A percentile compares a stretch with the other conserved stretches of the same genome.
Evolutionary conservation across 2,113 vertebrate genomes (phyloP).

Genomic region (Hypanus sabinus): DNA sequence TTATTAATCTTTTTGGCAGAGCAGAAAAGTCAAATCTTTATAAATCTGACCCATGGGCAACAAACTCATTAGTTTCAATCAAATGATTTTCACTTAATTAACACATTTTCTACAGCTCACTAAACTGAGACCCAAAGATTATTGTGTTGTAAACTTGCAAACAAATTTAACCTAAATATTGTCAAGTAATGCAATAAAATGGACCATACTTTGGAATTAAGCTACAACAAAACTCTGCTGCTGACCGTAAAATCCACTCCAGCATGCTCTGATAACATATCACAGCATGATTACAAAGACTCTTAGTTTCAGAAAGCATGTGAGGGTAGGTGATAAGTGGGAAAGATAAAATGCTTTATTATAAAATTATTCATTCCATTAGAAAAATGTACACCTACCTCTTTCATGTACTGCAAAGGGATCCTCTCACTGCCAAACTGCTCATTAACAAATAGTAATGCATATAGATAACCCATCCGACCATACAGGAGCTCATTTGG

Average conservation of each 20-base stretch:
- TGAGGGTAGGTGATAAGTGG: neutral
- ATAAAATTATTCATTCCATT: neutral
- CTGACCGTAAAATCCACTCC: too few species aligned
- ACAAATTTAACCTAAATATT: neutral
- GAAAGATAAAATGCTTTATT: neutral
- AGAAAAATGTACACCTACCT: conserved; percentile 57
- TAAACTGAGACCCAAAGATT: neutral
- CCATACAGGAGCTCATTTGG: conserved; percentile 88
- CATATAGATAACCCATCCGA: conserved; percentile 76
- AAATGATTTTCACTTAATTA: neutral
- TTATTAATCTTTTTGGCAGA: neutral
- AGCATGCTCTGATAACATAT: too few species aligned
- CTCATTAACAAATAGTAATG: conserved; percentile 83
- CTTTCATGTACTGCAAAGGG: conserved; percentile 75
- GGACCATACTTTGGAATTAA: neutral
- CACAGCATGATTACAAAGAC: too few species aligned
- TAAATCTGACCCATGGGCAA: neutral
- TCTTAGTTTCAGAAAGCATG: neutral
- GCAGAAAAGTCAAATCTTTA: neutral
- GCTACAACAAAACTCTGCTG: neutral
- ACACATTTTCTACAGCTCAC: neutral
- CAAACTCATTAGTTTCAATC: neutral
- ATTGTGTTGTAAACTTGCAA: neutral
- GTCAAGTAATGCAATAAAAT: neutral
- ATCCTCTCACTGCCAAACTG: conserved; percentile 79